Evolutionary conservation across 1,140 invertebrate species (phyloP).

Genomic region (Teleopsis dalmanni): DNA sequence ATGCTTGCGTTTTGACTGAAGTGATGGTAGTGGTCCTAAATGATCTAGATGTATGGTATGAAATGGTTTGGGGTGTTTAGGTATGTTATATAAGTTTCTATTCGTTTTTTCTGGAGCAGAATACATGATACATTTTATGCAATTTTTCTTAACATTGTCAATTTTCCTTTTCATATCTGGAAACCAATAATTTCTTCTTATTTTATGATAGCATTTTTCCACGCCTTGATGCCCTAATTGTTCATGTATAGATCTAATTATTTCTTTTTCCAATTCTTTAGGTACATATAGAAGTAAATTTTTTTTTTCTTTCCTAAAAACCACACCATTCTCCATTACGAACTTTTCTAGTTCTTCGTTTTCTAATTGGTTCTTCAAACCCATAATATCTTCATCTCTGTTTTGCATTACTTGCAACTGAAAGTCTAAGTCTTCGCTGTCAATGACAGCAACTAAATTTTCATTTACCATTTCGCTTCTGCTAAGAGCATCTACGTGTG

Average conservation of each 20-base stretch:
- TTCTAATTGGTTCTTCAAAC: neutral
- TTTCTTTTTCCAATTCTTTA: neutral
- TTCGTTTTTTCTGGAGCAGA: neutral
- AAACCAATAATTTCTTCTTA: no score
- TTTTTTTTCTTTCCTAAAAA: neutral
- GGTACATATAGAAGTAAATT: neutral
- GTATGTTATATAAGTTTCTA: neutral
- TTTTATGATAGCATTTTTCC: no score
- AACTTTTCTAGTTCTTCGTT: neutral
- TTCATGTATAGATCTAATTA: neutral
- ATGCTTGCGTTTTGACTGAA: slow-evolving; percentile 6
- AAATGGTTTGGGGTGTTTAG: neutral
- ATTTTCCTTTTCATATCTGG: no score
- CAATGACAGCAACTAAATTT: no score
- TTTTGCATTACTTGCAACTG: neutral
- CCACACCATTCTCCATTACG: neutral
- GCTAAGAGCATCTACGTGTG: no score
- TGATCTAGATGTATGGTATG: neutral
- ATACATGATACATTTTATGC: slow-evolving; percentile 4
- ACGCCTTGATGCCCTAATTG: neutral
- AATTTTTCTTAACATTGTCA: neutral
- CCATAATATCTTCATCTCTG: neutral
- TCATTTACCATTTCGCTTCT: no score
- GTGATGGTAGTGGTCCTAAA: neutral
- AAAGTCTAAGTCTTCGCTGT: neutral